Evolutionary conservation across 2,888 invertebrate genomes (phyloP).

Genomic region (Notodonta dromedarius): DNA sequence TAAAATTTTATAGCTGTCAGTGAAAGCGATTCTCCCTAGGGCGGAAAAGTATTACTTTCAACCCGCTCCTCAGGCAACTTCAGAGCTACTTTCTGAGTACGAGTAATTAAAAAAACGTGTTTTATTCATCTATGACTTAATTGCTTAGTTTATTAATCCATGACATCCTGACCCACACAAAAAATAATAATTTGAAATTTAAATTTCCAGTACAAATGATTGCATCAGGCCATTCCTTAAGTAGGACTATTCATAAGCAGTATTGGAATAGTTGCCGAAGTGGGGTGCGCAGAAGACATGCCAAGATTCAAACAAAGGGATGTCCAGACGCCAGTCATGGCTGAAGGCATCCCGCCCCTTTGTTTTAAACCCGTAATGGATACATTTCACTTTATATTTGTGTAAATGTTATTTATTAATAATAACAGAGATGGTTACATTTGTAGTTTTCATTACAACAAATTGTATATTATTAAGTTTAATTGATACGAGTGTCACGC

Average conservation of each 20-base stretch:
- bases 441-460: neutral
- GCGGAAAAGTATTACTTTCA: too few relatives aligned
- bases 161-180: too few relatives aligned
- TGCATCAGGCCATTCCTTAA: neutral
- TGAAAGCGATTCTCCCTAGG: too few relatives aligned
- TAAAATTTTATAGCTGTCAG: too few relatives aligned
- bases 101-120: too few relatives aligned
- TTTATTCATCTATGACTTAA: too few relatives aligned
- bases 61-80: too few relatives aligned
- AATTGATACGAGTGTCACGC: too few relatives aligned
- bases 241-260: conserved; percentile 6
- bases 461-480: too few relatives aligned
- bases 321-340: conserved; percentile 8
- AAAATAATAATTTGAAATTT: too few relatives aligned
- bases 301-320: conserved; percentile 66
- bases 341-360: conserved; percentile 1
- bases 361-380: conserved; percentile 1
- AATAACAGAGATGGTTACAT: neutral
- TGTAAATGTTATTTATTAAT: conserved; percentile 1
- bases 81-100: too few relatives aligned
- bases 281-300: conserved; percentile 42
- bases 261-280: conserved; percentile 48
- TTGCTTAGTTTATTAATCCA: too few relatives aligned
- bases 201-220: neutral
- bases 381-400: conserved; percentile 1